phyloP scores from a whole-genome alignment of 2,113 vertebrate genomes.

The Pantherophis guttatus region DNA sequence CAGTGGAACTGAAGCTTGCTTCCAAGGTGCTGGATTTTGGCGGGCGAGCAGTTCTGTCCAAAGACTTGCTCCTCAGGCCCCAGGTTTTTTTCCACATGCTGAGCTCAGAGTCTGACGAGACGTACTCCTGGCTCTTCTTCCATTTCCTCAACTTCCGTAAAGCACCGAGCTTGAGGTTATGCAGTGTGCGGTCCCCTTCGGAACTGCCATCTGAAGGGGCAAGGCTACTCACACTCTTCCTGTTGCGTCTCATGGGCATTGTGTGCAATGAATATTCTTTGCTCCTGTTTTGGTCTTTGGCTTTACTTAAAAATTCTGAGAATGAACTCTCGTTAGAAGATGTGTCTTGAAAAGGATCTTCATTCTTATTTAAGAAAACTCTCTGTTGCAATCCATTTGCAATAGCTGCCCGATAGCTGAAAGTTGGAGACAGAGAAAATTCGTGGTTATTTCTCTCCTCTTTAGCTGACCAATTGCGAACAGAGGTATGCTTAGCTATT shows the following conservation, averaged over 20 bases:
- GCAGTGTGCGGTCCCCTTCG: slow-evolving; percentile 91
- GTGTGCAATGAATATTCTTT: slow-evolving; percentile 77
- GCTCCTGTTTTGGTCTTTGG: slow-evolving; percentile 75
- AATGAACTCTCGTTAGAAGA: slow-evolving; percentile 87
- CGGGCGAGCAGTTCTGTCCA: slow-evolving; percentile 88
- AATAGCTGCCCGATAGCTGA: slow-evolving; percentile 96
- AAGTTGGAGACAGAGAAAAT: slow-evolving; percentile 93
- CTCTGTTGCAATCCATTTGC: slow-evolving; percentile 90
- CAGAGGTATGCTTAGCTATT: slow-evolving; percentile 87
- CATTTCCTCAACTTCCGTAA: slow-evolving; percentile 91
- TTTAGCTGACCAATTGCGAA: slow-evolving; percentile 85
- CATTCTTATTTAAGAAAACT: slow-evolving; percentile 75
- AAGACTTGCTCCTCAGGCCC: slow-evolving; percentile 94
- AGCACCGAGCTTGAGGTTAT: slow-evolving; percentile 88
- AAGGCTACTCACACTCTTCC: slow-evolving; percentile 93
- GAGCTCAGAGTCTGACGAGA: slow-evolving; percentile 93
- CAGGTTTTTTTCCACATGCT: slow-evolving; percentile 91
- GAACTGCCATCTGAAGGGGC: slow-evolving; percentile 95
- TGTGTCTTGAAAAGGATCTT: slow-evolving; percentile 79
- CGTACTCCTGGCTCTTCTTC: slow-evolving; percentile 98
- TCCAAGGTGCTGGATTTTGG: slow-evolving; percentile 86
- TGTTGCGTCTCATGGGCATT: slow-evolving; percentile 94
- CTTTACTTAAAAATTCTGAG: slow-evolving; percentile 85
- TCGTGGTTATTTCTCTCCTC: slow-evolving; percentile 82
- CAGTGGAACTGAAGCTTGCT: slow-evolving; percentile 91